phyloP scores from a whole-genome alignment of 2,113 vertebrate genomes.

The Puffinus mauretanicus region DNA sequence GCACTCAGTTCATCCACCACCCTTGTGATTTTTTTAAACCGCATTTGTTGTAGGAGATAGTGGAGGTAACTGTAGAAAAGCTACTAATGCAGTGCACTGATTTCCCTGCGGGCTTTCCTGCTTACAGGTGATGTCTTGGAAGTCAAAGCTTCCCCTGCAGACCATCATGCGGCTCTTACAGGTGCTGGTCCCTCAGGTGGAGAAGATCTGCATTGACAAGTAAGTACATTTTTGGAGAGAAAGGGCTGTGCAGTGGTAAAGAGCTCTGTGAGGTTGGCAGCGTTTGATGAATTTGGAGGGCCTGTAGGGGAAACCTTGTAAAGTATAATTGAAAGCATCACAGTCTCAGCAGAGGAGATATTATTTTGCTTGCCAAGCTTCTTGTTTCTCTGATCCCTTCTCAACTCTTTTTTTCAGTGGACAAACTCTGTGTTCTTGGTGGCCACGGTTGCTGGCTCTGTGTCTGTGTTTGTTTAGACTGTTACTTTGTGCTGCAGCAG shows the following conservation, averaged over 20 bases:
- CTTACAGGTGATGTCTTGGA: conserved; percentile 91
- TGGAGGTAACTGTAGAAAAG: background rate
- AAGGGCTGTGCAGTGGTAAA: background rate
- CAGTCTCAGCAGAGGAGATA: background rate
- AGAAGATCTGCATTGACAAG: conserved; percentile 99
- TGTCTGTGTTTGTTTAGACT: background rate
- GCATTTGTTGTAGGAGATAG: background rate
- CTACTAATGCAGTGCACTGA: background rate
- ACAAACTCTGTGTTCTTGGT: background rate
- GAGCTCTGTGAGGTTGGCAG: background rate
- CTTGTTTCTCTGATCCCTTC: background rate
- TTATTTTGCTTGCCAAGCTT: background rate
- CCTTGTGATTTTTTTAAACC: background rate
- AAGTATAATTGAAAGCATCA: background rate
- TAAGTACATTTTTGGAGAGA: conserved; percentile 50
- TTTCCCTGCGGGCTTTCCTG: background rate
- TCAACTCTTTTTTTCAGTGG: background rate
- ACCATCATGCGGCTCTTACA: conserved; percentile 97
- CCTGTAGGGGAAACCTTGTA: background rate
- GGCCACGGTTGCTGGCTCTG: accelerated
- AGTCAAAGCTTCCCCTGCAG: conserved; percentile 93
- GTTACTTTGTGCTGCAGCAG: background rate
- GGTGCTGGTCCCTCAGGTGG: conserved; percentile 96
- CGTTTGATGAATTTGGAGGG: background rate
- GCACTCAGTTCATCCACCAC: background rate